Conservation (phyloP, 2,888 invertebrate species). For the Didymodactylos carnosus region DNA sequence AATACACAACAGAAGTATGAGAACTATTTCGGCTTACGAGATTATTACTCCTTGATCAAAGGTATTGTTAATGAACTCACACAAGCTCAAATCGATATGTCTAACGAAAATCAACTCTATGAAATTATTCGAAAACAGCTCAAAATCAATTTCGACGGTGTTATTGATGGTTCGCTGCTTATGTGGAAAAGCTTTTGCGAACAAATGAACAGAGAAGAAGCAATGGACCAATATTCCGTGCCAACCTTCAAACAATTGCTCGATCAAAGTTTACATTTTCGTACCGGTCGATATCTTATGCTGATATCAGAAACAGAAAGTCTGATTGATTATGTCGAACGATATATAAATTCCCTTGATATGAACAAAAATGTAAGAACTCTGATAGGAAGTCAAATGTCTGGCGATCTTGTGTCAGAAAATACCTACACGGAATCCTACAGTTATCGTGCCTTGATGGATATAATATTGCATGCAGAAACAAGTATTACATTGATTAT, state of each 20-base stretch:
- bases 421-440: neutral
- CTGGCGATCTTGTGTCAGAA: neutral
- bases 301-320: neutral
- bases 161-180: neutral
- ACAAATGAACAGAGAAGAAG: neutral
- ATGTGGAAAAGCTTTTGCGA: neutral
- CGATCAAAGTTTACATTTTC: neutral
- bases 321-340: neutral
- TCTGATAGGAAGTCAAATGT: neutral
- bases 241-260: neutral
- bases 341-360: neutral
- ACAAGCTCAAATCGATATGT: no score
- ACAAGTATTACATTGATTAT: neutral
- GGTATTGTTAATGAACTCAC: neutral
- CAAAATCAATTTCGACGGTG: neutral
- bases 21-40: conserved; percentile 4
- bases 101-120: neutral
- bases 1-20: neutral
- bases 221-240: neutral
- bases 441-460: neutral
- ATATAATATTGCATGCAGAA: neutral
- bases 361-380: neutral
- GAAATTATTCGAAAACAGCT: neutral
- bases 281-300: neutral
- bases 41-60: conserved; percentile 12